These are phyloP conservation scores for Chloropsis hardwickii DNA, from an alignment of 2,113 vertebrate genomes.

Conservation along the genomic window DNA sequence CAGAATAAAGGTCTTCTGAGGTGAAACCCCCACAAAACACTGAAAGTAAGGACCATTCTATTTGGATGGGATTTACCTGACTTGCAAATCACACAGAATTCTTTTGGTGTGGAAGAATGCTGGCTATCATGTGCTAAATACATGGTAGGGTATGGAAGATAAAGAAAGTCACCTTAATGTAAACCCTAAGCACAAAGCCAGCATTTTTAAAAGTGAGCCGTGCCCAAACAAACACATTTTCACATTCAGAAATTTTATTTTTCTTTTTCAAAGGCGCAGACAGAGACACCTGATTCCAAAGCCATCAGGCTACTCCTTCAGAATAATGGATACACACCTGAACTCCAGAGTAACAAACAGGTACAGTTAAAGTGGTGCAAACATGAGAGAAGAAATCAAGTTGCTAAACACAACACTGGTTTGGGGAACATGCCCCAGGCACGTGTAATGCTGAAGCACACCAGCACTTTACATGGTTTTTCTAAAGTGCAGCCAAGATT, in stretches of 20 bases:
- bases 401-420: background rate
- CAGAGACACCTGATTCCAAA: background rate
- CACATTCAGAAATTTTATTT: background rate
- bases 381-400: background rate
- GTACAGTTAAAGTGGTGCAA: background rate
- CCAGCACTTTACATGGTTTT: background rate
- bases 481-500: background rate
- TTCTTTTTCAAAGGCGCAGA: background rate
- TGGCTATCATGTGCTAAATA: background rate
- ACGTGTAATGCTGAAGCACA: background rate
- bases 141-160: rapidly evolving
- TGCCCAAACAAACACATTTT: background rate
- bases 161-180: background rate
- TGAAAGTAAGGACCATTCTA: background rate
- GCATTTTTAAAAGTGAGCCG: background rate
- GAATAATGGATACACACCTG: background rate
- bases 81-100: background rate
- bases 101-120: background rate
- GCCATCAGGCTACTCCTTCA: background rate
- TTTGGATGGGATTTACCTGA: background rate
- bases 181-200: background rate
- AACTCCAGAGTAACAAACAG: background rate
- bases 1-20: background rate
- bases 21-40: background rate
- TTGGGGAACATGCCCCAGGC: background rate